Base-by-base conservation (phyloP, 2,888 invertebrate genomes). In the Microctonus brassicae region DNA sequence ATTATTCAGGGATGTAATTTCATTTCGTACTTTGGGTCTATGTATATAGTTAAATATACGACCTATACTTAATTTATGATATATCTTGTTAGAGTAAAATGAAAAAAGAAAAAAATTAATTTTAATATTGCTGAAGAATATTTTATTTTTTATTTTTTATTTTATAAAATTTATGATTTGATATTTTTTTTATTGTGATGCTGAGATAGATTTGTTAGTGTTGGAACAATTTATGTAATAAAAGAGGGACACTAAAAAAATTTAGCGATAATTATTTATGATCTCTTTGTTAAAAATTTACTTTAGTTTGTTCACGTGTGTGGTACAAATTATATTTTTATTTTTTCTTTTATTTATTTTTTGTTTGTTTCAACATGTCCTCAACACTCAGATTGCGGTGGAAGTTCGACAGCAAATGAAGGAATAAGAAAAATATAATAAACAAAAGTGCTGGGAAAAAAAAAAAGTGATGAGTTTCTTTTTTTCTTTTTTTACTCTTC, bases 1-100 rank as follows among this genome's bases (percentile, higher is more conserved):
- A 68, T 68, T 60, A 68, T 68, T 68, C 60, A 68, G 33, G 33
- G 29, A 20, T 26, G 58, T 60, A 60, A 68, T 68, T 60, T 47
- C 60, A 68, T 67, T 67, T 60, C 17, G 65, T 65, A 65, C 55
- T 65, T 63, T 47, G 17, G 1, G 4, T 47, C 5, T 20, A 47
- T 10, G 36, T 5, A 29, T 29, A 7, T 29, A 29, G 29, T 29
- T 29, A 7, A 5, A 29, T 29, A 29, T 29, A 29, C n/a, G n/a
- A n/a, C n/a, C n/a, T n/a, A n/a, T n/a, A n/a, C n/a, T n/a, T n/a
- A n/a, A n/a, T n/a, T n/a, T n/a, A n/a, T n/a, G n/a, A n/a, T n/a
- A 42, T 62, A 62, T 62, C 42, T 3, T 29, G 29, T 29, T 29
- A 7, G 7, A 29, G 29, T 29, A 29, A 29, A 29, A 29, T 29